Evolutionary conservation across 1,140 invertebrate genomes (phyloP).

Genomic region (Drosophila nannoptera): DNA sequence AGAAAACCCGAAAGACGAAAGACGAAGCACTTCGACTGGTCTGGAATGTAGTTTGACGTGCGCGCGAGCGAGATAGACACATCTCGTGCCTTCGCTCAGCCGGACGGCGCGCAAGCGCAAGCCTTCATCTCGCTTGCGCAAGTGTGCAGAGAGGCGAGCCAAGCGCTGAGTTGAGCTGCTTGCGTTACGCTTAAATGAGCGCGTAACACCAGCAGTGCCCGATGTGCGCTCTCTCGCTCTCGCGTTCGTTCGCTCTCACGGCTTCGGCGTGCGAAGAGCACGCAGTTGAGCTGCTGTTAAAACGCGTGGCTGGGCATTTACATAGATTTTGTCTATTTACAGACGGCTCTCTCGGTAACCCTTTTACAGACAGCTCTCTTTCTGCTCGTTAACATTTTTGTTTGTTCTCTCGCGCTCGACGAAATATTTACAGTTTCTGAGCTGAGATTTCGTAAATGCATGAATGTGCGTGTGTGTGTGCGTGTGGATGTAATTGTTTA

Average conservation of each 20-base stretch:
- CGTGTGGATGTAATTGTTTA: conserved; percentile 9
- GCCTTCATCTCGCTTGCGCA: conserved; percentile 30
- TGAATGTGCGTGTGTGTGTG: conserved; percentile 7
- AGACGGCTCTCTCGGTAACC: conserved; percentile 4
- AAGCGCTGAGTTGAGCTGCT: conserved; percentile 42
- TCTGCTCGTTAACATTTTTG: conserved; percentile 6
- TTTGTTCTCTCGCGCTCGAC: not conserved
- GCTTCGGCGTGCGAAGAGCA: not conserved
- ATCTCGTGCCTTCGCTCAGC: not conserved
- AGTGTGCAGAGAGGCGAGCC: not conserved
- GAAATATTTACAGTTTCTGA: conserved; percentile 10
- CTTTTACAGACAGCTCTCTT: too few relatives aligned
- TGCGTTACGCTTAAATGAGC: conserved; percentile 74
- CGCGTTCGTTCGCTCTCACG: conserved; percentile 11
- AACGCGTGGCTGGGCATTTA: conserved; percentile 16
- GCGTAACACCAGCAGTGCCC: conserved; percentile 66
- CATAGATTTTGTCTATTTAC: conserved; percentile 1
- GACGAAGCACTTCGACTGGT: conserved; percentile 2
- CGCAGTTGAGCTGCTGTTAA: conserved; percentile 5
- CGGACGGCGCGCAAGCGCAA: conserved; percentile 26
- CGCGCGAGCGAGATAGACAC: conserved; percentile 18
- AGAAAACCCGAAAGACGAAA: conserved; percentile 2
- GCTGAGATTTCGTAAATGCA: conserved; percentile 1
- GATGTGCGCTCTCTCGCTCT: conserved; percentile 8
- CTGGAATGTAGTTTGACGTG: conserved; percentile 26